phyloP scores from a whole-genome alignment of 2,113 vertebrate species.

The Bambusicola thoracicus region DNA sequence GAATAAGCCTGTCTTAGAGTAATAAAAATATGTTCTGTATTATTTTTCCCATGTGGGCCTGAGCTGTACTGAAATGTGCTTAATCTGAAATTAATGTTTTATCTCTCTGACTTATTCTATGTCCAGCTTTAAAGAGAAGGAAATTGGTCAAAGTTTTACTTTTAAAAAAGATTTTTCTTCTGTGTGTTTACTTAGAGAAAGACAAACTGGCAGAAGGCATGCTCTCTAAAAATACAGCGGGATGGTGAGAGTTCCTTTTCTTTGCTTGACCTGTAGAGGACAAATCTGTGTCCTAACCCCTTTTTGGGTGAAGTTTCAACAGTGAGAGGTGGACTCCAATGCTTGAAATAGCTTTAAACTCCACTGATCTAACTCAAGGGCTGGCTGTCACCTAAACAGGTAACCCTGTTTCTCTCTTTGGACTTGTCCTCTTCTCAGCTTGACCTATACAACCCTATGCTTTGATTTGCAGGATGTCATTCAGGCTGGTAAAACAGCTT shows the following conservation, averaged over 20 bases:
- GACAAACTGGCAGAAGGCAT: background rate
- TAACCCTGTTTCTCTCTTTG: background rate
- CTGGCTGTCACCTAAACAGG: background rate
- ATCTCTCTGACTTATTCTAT: background rate
- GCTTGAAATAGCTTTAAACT: background rate
- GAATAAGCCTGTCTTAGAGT: background rate
- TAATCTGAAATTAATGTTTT: background rate
- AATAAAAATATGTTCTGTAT: background rate
- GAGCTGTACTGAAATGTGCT: background rate
- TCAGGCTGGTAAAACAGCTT: background rate
- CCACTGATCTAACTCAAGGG: background rate
- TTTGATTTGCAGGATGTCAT: background rate
- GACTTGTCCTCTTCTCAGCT: background rate
- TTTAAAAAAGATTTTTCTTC: background rate
- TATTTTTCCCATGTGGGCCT: background rate
- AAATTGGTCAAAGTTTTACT: background rate
- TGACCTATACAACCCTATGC: background rate
- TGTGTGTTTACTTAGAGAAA: fast-evolving
- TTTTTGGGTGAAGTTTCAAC: background rate
- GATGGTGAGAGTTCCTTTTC: background rate
- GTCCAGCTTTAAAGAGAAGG: background rate
- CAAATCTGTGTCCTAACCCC: background rate
- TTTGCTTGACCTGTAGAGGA: background rate
- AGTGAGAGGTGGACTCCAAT: background rate
- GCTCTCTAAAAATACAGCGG: background rate